phyloP scores from a whole-genome alignment of 2,888 invertebrate species.

The Meta bourneti region DNA sequence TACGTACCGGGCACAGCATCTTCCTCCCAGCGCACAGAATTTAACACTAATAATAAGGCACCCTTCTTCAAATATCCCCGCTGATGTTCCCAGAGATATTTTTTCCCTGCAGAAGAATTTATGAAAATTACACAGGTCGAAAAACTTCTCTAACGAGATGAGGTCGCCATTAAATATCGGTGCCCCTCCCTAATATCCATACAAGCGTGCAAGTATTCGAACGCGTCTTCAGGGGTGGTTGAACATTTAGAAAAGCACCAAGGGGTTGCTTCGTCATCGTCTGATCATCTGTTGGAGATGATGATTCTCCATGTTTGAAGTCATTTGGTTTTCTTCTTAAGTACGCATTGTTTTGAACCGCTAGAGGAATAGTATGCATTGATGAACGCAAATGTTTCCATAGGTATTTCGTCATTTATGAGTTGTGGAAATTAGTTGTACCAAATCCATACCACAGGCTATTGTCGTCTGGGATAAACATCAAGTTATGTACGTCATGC shows the following conservation, averaged over 20 bases:
- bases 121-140: slow-evolving; percentile 72
- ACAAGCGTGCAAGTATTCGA: slow-evolving; percentile 60
- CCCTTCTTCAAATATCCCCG: slow-evolving; percentile 34
- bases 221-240: slow-evolving; percentile 23
- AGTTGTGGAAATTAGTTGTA: too few species aligned
- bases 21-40: slow-evolving; percentile 27
- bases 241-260: slow-evolving; percentile 66
- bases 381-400: too few species aligned
- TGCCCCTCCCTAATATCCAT: slow-evolving; percentile 33
- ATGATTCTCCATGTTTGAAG: neutral
- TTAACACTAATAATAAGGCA: slow-evolving; percentile 50
- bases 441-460: too few species aligned
- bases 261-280: slow-evolving; percentile 28
- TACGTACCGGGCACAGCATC: slow-evolving; percentile 55
- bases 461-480: too few species aligned
- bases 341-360: too few species aligned
- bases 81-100: neutral
- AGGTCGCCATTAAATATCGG: slow-evolving; percentile 60
- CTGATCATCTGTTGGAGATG: neutral
- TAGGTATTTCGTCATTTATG: too few species aligned
- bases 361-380: too few species aligned
- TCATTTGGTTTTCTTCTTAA: slow-evolving; percentile 1
- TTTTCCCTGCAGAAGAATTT: slow-evolving; percentile 51
- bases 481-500: too few species aligned
- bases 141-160: slow-evolving; percentile 68